phyloP scores from a whole-genome alignment of 2,888 invertebrate species.

The Eucera pruinosa region DNA sequence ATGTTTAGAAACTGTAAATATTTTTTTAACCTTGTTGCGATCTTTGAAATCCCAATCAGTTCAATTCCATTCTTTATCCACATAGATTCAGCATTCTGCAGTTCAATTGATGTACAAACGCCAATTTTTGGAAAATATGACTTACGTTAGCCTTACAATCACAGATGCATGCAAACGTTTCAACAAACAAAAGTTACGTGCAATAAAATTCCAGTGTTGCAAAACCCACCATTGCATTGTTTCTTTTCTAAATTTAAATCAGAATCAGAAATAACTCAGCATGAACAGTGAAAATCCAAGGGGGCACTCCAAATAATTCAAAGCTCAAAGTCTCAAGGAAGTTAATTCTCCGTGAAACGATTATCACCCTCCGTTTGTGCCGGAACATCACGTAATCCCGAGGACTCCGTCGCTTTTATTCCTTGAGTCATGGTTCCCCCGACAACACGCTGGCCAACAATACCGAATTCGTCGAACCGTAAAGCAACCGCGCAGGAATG shows the following conservation, averaged over 20 bases:
- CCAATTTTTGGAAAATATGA: too few species aligned
- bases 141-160: too few species aligned
- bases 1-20: too few species aligned
- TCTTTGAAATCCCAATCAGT: too few species aligned
- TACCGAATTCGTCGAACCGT: constrained; percentile 44
- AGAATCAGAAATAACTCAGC: neutral
- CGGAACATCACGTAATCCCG: constrained; percentile 50
- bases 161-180: too few species aligned
- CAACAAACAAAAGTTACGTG: neutral
- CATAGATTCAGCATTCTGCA: too few species aligned
- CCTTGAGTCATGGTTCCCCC: neutral
- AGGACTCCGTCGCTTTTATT: constrained; percentile 42
- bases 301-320: constrained; percentile 36
- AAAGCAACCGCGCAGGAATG: constrained; percentile 25
- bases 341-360: constrained; percentile 35
- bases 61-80: too few species aligned
- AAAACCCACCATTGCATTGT: constrained; percentile 6
- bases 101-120: too few species aligned
- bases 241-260: constrained; percentile 5
- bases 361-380: constrained; percentile 49
- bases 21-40: too few species aligned
- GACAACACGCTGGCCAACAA: constrained; percentile 37
- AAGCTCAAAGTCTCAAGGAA: constrained; percentile 37
- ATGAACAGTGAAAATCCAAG: neutral
- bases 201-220: neutral